Percentiles rank a stretch among this genome's conserved stretches.
These are phyloP conservation scores for Lymantria dispar DNA, from an alignment of 2,888 invertebrate genomes.

Conservation along the genomic window DNA sequence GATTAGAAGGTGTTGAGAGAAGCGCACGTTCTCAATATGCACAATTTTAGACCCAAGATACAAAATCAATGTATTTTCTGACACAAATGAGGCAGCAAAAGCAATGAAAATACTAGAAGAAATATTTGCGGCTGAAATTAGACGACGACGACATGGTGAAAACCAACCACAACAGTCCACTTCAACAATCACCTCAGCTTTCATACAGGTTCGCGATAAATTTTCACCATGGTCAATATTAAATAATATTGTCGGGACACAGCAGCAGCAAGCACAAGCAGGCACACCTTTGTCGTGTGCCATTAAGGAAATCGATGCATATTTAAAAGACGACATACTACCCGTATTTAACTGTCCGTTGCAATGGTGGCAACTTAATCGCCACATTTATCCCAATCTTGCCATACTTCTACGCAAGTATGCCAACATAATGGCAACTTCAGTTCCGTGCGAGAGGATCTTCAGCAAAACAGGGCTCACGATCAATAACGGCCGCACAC, in stretches of 20 bases:
- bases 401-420: constrained; percentile 1
- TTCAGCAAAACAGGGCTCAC: constrained; percentile 5
- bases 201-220: neutral
- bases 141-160: constrained; percentile 1
- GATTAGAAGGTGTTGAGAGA: neutral
- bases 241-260: constrained; percentile 2
- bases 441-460: constrained; percentile 5
- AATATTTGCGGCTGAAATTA: constrained; percentile 1
- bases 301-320: constrained; percentile 5
- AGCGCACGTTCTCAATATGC: constrained; percentile 6
- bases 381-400: constrained; percentile 1
- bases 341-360: constrained; percentile 7
- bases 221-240: constrained; percentile 8
- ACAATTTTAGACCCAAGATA: constrained; percentile 5
- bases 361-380: constrained; percentile 7
- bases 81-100: neutral
- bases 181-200: neutral
- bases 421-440: constrained; percentile 10
- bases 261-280: constrained; percentile 1
- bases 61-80: constrained; percentile 3
- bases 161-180: constrained; percentile 6
- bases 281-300: constrained; percentile 3
- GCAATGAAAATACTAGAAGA: constrained; percentile 2
- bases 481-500: constrained; percentile 1
- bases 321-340: constrained; percentile 2